Evolutionary conservation across 2,888 invertebrate genomes (phyloP), one percentile per base, ranked within the genome.

Genomic region (Agrypnus murinus): DNA sequence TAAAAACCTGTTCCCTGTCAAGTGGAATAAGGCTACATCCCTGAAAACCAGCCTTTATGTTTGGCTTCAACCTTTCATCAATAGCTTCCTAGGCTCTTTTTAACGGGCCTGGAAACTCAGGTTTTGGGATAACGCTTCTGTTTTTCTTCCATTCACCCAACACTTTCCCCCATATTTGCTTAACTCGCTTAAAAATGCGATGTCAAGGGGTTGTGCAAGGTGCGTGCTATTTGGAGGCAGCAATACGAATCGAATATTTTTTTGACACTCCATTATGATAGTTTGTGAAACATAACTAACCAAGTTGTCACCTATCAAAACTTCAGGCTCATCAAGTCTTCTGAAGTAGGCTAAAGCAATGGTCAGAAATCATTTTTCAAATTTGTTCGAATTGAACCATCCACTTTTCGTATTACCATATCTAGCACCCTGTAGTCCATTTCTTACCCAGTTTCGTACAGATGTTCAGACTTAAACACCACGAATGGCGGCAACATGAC

Each of bases 191-290:
- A 53, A 53, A 5, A 19, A 31, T 9, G 53, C 15, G 7, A 53
- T 34, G 14, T 53, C 53, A 1, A 53, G 19, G 3, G 48, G 48
- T 48, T 48, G 25, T 4, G 48, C 19, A 1, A 48, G 10, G 48
- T 53, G 32, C 5, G 53, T 53, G 14, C 32, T 53, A 34, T 32
- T 53, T n/a, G 53, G 53, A 2, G 53, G 53, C 4, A 53, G 14
- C 7, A 45, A 45, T 5, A 45, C n/a, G 8, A 45, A 45, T 3
- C 1, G 2, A 5, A 45, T 45, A 8, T 45, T 45, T 10, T 45
- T 15, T 8, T 45, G 14, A 14, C 43, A 45, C 15, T 45, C 14
- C 7, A 7, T 45, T 2, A 45, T 45, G 2, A 45, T n/a, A 14
- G 12, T n/a, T 45, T 14, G 15, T 38, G 38, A 6, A 6, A 38